These are phyloP conservation scores for Tragopan temminckii DNA, from an alignment of 2,797 vertebrate genomes.

Conservation along the genomic window DNA sequence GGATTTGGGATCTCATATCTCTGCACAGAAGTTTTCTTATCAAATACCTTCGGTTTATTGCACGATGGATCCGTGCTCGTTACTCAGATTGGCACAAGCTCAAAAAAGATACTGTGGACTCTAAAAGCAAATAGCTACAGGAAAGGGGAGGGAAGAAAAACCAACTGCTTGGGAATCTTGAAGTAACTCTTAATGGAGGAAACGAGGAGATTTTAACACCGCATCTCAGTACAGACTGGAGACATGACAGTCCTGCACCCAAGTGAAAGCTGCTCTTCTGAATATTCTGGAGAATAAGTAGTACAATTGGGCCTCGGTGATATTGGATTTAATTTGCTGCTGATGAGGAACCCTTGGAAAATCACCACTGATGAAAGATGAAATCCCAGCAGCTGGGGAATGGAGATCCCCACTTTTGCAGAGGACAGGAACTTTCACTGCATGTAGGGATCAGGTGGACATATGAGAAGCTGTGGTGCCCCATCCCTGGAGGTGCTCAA, in stretches of 20 bases:
- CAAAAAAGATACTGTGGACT: not conserved
- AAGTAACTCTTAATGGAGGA: not conserved
- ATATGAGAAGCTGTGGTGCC: not conserved
- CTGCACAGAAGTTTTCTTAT: slow-evolving; percentile 9
- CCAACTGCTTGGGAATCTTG: not conserved
- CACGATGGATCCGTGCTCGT: not conserved
- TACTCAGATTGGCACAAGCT: not conserved
- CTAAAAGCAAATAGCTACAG: not conserved
- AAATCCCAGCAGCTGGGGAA: not conserved
- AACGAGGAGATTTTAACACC: not conserved
- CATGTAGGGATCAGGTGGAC: fast-evolving
- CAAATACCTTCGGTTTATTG: not conserved
- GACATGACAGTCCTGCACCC: not conserved
- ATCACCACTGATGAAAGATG: not conserved
- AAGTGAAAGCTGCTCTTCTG: not conserved
- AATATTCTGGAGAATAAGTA: not conserved
- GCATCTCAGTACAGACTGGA: not conserved
- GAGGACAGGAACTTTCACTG: not conserved
- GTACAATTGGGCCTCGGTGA: not conserved
- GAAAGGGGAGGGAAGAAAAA: not conserved
- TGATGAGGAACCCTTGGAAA: not conserved
- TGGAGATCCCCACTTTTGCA: not conserved
- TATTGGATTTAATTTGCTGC: slow-evolving; percentile 8
- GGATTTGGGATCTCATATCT: slow-evolving; percentile 32
- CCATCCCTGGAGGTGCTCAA: no score